Conservation (phyloP, 2,113 vertebrate genomes). For the Hemibagrus wyckioides region DNA sequence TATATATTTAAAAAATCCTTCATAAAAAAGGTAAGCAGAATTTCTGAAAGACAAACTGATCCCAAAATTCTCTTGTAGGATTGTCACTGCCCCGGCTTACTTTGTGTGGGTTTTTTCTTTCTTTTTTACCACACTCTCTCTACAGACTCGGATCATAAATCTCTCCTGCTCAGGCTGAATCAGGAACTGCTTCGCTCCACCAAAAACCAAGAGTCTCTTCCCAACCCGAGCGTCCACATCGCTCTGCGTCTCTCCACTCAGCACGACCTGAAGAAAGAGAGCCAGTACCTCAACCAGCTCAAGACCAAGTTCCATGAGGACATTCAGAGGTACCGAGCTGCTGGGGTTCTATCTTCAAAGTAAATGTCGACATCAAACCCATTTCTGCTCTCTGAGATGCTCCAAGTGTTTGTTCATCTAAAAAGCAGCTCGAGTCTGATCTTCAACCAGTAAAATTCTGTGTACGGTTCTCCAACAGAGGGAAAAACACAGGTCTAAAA, state of each 20-base stretch:
- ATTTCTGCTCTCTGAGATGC: too few relatives aligned
- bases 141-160: conserved; percentile 53
- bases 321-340: conserved; percentile 70
- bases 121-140: conserved; percentile 59
- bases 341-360: too few relatives aligned
- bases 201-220: conserved; percentile 47
- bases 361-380: too few relatives aligned
- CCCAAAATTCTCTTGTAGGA: background rate
- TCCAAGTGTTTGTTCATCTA: too few relatives aligned
- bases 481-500: too few relatives aligned
- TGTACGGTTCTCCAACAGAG: too few relatives aligned
- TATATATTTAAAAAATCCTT: too few relatives aligned
- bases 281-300: conserved; percentile 73
- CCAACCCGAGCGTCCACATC: conserved; percentile 86
- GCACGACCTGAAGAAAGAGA: conserved; percentile 75
- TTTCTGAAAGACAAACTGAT: background rate
- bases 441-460: too few relatives aligned
- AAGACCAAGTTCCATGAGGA: conserved; percentile 69
- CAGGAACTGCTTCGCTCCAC: conserved; percentile 75
- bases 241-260: conserved; percentile 81
- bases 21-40: too few relatives aligned
- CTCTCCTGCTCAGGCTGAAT: conserved; percentile 71
- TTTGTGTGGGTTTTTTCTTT: background rate
- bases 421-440: too few relatives aligned
- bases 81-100: background rate